Conservation (phyloP, 1,140 invertebrate genomes). For the Drosophila obscura region DNA sequence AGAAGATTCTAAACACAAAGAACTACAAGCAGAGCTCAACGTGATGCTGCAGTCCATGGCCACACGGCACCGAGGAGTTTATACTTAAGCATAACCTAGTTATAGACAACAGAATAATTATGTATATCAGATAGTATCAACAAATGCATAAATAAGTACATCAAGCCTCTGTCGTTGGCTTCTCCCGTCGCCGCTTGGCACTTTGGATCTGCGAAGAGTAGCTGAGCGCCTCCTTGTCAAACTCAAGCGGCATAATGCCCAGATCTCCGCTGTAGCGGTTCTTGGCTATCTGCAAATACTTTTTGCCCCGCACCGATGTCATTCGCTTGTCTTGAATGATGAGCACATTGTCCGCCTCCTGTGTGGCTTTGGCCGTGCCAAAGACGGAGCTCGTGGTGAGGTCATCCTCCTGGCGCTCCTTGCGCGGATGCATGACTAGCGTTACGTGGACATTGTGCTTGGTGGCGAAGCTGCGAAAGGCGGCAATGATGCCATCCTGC, state of each 20-base stretch:
- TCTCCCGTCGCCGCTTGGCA: constrained; percentile 54
- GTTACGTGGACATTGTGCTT: constrained; percentile 97
- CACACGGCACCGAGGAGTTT: constrained; percentile 42
- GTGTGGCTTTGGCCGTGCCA: constrained; percentile 97
- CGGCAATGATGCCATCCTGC: constrained; percentile 95
- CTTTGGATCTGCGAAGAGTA: constrained; percentile 84
- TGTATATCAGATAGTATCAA: constrained; percentile 13
- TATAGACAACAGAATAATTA: constrained; percentile 20
- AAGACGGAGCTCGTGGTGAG: constrained; percentile 96
- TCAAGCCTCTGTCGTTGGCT: constrained; percentile 23
- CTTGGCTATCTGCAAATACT: constrained; percentile 95
- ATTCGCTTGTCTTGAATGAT: constrained; percentile 96
- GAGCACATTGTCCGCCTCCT: constrained; percentile 98
- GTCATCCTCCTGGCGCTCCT: constrained; percentile 93
- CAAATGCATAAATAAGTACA: not conserved
- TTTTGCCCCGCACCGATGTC: constrained; percentile 89
- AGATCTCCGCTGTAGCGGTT: constrained; percentile 96
- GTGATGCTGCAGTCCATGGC: constrained; percentile 83
- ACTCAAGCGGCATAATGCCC: constrained; percentile 94
- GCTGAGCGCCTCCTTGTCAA: constrained; percentile 93
- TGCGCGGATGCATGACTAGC: constrained; percentile 98
- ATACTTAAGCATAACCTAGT: constrained; percentile 43
- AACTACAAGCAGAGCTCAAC: constrained; percentile 97
- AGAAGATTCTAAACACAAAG: constrained; percentile 96
- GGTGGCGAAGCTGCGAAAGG: constrained; percentile 96